A percentile compares a stretch with the other conserved stretches of the same genome.
These are phyloP conservation scores for Syngnathus acus DNA, from an alignment of 2,797 vertebrate genomes.

Conservation along the genomic window DNA sequence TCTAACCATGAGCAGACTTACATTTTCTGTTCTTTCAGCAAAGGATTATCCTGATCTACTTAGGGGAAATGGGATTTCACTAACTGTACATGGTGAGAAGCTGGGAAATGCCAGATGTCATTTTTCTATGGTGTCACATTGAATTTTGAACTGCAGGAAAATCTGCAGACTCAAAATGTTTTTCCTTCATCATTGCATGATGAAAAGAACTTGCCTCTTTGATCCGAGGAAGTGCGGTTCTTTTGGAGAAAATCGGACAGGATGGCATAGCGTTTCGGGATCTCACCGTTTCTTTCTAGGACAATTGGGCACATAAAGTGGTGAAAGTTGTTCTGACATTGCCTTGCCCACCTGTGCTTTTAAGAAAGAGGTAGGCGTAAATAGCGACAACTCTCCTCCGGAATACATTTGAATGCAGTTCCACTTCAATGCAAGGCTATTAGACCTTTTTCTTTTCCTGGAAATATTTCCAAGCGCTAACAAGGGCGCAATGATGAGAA, in stretches of 20 bases:
- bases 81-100: conserved; percentile 40
- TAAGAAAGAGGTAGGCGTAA: conserved; percentile 9
- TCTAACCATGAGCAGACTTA: conserved; percentile 47
- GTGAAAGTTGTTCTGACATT: conserved; percentile 7
- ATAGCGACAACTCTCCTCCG: conserved; percentile 10
- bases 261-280: conserved; percentile 2
- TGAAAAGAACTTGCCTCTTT: conserved; percentile 9
- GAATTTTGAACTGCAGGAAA: conserved; percentile 24
- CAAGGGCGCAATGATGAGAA: background rate
- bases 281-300: background rate
- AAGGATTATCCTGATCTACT: conserved; percentile 61
- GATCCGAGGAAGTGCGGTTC: conserved; percentile 1
- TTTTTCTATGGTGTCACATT: conserved; percentile 28
- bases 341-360: conserved; percentile 14
- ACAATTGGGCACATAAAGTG: conserved; percentile 15
- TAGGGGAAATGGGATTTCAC: conserved; percentile 56
- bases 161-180: conserved; percentile 13
- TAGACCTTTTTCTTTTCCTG: background rate
- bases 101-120: conserved; percentile 45
- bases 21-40: conserved; percentile 49
- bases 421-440: conserved; percentile 11
- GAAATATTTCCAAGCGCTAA: background rate
- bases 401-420: conserved; percentile 33
- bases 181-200: background rate
- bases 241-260: conserved; percentile 8